These are phyloP conservation scores for Mimas tiliae DNA, from an alignment of 2,888 invertebrate species.

Conservation along the genomic window DNA sequence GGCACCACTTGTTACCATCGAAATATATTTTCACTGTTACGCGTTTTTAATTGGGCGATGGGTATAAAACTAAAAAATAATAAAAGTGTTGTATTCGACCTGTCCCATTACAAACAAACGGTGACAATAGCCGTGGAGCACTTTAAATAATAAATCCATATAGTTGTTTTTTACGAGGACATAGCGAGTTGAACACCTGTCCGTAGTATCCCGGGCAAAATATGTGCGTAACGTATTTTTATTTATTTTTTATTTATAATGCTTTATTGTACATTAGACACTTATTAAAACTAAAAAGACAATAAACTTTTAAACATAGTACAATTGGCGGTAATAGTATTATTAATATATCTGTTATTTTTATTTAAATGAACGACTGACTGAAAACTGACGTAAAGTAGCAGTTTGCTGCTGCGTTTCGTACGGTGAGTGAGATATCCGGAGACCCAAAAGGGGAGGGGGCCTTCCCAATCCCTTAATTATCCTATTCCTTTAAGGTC, in stretches of 20 bases:
- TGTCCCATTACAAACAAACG: conserved; percentile 59
- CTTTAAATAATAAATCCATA: conserved; percentile 74
- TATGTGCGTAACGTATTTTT: conserved; percentile 30
- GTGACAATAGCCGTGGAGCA: conserved; percentile 64
- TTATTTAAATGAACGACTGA: no score
- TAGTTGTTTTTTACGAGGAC: conserved; percentile 75
- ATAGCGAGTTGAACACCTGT: conserved; percentile 67
- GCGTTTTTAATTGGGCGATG: conserved; percentile 22
- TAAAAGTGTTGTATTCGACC: conserved; percentile 36
- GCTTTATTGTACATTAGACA: no score
- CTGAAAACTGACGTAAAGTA: no score
- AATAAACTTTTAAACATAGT: no score
- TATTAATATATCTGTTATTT: no score
- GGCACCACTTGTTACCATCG: not conserved
- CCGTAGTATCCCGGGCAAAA: conserved; percentile 47
- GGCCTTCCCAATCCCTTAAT: no score
- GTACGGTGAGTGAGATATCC: no score
- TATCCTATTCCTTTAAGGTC: no score
- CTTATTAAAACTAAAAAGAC: no score
- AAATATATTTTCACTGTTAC: conserved; percentile 14
- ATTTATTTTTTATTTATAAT: conserved; percentile 28
- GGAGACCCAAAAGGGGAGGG: no score
- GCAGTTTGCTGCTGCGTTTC: no score
- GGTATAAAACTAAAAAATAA: conserved; percentile 35
- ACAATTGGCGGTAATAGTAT: no score